Base-by-base conservation (phyloP, 2,888 invertebrate genomes). In the Temnothorax rugatulus region DNA sequence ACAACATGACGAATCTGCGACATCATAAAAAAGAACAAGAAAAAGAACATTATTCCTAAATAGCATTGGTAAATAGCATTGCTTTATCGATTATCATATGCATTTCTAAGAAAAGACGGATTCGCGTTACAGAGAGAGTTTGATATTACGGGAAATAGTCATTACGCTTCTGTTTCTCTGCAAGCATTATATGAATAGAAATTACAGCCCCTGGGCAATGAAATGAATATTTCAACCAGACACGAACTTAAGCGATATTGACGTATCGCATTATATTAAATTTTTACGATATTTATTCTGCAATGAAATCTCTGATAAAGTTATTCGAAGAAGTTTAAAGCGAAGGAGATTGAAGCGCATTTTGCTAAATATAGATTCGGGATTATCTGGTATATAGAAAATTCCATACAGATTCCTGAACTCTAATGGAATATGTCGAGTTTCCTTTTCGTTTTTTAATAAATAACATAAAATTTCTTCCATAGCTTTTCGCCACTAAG, bases 1-100 rank as follows among this genome's bases (percentile, higher is more conserved):
- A 18, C 54, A 64, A 38, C 63, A 61, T 64, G 61, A 75, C 57
- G 25, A 81, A 57, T 75, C 61, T 66, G 44, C 29, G 69, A 82
- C 25, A 15, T 57, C 54, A 74, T 29, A 54, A 25, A 86, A 83
- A 34, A 7, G 34, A 34, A 74, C 13, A 77, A 82, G 59, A 63
- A 84, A 63, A 82, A 66, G 75, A 82, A 61, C n/a, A 15, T 69
- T 47, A 21, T 50, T 50, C 41, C 13, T n/a, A n/a, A n/a, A n/a
- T n/a, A n/a, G n/a, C n/a, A n/a, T n/a, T 11, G 13, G 47, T 50
- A 57, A 75, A 69, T 64, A 54, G 15, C 25, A n/a, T 7, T 9
- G 69, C 25, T 77, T 52, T 41, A 79, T 74, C 69, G 69, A 75
- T 71, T 84, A 54, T 75, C 38, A 21, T 41, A 34, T 38, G 41